Conservation (phyloP, 2,113 vertebrate genomes). For the Entosphenus tridentatus region DNA sequence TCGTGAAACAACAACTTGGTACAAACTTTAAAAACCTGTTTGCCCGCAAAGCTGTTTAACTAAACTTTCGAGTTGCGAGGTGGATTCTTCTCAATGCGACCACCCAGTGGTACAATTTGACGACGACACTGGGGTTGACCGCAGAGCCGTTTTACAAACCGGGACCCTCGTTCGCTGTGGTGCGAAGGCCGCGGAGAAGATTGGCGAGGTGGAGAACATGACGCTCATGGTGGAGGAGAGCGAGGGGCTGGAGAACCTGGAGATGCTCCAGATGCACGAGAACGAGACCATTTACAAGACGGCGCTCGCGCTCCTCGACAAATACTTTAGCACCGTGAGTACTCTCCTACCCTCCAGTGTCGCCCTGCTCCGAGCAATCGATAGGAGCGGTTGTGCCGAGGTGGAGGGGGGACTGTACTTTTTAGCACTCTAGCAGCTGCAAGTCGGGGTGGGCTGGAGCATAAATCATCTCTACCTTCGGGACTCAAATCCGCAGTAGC, state of each 20-base stretch:
- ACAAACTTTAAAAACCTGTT: neutral
- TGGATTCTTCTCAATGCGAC: neutral
- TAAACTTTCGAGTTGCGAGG: neutral
- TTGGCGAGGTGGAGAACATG: neutral
- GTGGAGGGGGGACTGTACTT: neutral
- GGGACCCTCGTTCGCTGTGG: neutral
- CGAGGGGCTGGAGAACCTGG: neutral
- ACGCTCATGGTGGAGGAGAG: neutral
- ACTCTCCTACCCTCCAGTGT: neutral
- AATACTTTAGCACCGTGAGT: neutral
- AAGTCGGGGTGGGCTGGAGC: no score
- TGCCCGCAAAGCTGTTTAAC: neutral
- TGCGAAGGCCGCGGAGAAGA: neutral
- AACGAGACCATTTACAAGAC: neutral
- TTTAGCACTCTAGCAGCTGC: no score
- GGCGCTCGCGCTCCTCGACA: neutral
- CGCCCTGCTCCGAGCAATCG: no score
- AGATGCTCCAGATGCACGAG: neutral
- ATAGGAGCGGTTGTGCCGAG: no score
- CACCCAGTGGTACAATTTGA: neutral
- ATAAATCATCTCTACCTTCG: no score
- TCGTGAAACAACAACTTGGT: neutral
- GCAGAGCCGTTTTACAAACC: neutral
- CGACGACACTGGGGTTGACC: neutral
- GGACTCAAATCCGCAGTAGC: no score